Base-by-base conservation (phyloP, 2,888 invertebrate genomes). In the Brachyopa scutellaris region DNA sequence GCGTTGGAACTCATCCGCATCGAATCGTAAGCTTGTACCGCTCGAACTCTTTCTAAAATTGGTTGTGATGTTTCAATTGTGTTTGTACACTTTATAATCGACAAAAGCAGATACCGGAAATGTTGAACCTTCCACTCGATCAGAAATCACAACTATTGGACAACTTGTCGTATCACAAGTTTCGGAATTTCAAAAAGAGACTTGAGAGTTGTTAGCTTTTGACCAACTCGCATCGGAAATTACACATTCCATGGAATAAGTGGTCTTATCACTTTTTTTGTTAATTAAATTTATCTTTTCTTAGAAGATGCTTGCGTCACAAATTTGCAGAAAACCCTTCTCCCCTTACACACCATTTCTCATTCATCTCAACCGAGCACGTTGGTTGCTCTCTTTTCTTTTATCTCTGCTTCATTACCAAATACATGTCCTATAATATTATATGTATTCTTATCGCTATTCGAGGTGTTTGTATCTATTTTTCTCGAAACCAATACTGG, bases 401-500 rank as follows among this genome's bases (percentile, higher is more conserved):
- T n/a, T 26, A 62, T 42, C 26, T 45, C 17, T 55, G 33, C 15
- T 19, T 19, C 51, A 15, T 21, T n/a, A n/a, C n/a, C n/a, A n/a
- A n/a, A n/a, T n/a, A n/a, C n/a, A n/a, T n/a, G n/a, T n/a, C n/a
- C n/a, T n/a, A n/a, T n/a, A n/a, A n/a, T n/a, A n/a, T n/a, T n/a
- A n/a, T n/a, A n/a, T n/a, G n/a, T n/a, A n/a, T n/a, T 17, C 47
- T 55, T 70, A 62, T 77, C 77, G 15, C n/a, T 17, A 40, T 19
- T 55, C 33, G 5, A 70, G 55, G 62, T 78, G 57, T 78, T 42
- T 42, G 29, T 64, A 36, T 69, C 51, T 57, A 42, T 57, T 5
- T 42, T 13, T 45, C 36, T 51, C 31, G 23, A 55, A 70, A 57
- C 47, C 38, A 64, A 55, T 47, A 62, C 36, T 62, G 29, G 31